Conservation (phyloP, 2,113 vertebrate species). For the Motacilla alba region DNA sequence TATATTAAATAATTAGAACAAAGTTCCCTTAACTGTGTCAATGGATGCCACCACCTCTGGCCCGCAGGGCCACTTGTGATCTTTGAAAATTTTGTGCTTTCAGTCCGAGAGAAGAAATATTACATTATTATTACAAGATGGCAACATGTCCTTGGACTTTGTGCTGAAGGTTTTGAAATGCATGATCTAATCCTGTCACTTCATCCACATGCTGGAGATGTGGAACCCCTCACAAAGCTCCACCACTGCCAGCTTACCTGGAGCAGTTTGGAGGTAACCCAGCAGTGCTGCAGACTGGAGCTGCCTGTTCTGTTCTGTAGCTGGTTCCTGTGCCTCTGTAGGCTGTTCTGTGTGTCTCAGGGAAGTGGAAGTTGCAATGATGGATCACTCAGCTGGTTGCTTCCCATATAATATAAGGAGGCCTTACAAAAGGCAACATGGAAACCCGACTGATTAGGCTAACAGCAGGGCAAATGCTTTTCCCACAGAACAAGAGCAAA, state of each 20-base stretch:
- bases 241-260: background rate
- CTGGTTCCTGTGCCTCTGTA: accelerated
- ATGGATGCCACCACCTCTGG: background rate
- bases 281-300: background rate
- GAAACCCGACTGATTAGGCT: background rate
- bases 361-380: background rate
- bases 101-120: background rate
- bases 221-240: background rate
- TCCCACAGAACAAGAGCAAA: background rate
- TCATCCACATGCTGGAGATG: background rate
- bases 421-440: background rate
- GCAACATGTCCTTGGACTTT: background rate
- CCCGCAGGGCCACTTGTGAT: background rate
- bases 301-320: background rate
- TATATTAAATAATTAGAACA: background rate
- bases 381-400: background rate
- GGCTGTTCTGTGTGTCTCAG: background rate
- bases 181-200: background rate
- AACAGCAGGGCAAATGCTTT: background rate
- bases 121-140: background rate
- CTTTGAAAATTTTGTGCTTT: background rate
- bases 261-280: background rate
- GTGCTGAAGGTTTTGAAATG: background rate
- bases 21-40: background rate
- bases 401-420: background rate